These are phyloP conservation scores for Dipodomys ordii DNA, from an alignment of 2,113 vertebrate genomes.

Conservation along the genomic window DNA sequence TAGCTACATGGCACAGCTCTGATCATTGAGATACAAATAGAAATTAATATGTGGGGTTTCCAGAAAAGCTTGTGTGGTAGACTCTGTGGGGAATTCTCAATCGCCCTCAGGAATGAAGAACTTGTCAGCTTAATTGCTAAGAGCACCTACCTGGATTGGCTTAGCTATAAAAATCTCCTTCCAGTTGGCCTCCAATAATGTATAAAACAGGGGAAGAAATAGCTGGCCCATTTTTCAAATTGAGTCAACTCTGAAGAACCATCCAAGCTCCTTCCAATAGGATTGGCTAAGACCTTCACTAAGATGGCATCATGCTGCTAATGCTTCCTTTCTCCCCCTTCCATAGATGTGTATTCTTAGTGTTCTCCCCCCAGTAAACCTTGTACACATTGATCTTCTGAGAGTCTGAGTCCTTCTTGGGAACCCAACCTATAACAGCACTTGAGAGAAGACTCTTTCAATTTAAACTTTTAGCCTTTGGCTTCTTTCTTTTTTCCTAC, in stretches of 20 bases:
- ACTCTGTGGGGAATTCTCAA: not conserved
- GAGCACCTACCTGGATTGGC: not conserved
- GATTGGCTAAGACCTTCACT: not conserved
- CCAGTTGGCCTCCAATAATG: not conserved
- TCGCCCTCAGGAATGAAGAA: conserved; percentile 9
- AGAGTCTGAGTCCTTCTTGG: not conserved
- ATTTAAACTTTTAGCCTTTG: not conserved
- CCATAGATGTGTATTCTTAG: not conserved
- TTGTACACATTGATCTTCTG: not conserved
- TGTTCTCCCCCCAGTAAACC: not conserved
- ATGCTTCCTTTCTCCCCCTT: not conserved
- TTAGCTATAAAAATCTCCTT: conserved; percentile 9
- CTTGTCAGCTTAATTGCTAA: not conserved
- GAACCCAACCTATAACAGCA: not conserved
- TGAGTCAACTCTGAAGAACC: not conserved
- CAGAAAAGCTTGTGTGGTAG: conserved; percentile 4
- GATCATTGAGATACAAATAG: not conserved
- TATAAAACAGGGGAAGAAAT: not conserved
- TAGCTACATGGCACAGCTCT: not conserved
- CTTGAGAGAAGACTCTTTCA: not conserved
- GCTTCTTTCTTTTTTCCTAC: not conserved
- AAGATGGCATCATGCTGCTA: not conserved
- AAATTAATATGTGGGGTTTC: not conserved
- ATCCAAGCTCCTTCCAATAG: not conserved
- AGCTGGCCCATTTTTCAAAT: not conserved